Base-by-base conservation (phyloP, 2,888 invertebrate genomes). In the Drosophila parthenogenetica region DNA sequence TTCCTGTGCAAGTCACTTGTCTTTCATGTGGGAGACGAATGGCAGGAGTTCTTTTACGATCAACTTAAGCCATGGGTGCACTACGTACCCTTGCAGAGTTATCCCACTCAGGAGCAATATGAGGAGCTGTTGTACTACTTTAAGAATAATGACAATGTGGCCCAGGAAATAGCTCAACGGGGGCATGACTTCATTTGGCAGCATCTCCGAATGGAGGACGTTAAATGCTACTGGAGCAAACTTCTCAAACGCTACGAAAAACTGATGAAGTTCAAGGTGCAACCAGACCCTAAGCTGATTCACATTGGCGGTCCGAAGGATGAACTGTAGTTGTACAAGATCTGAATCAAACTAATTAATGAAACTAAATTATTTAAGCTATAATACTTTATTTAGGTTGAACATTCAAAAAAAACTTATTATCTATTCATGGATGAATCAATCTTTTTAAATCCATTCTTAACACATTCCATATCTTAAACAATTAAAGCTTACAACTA, bases 21-120 rank as follows among this genome's bases (percentile, higher is more conserved):
- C 0, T 97, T 98, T 89, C 98, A 99, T 91, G 98, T 98, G 1
- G 98, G 98, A 0, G 94, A 96, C 80, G 97, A 98, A 74, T 99
- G 98, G 98, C 93, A 95, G 40, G 99, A 99, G 93, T 99, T 99
- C 92, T 99, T 98, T 92, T 99, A 99, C 90, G 94, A 95, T 3
- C 94, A 95, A 10, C 92, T 99, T 87, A 96, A 96, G 91, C 98
- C 98, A 0, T 99, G 99, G 99, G 94, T 98, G 42, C 99, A 99
- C 92, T 99, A 98, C 91, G 94, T 99, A 75, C 99, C 99, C 0
- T 94, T 99, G 0, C 94, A 94, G 73, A 95, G 95, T 25, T 93
- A 94, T 79, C 94, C 95, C 13, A 94, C 93, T 19, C 93, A 95
- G 91, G 93, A 94, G 43, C 95, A 97, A 75, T 93, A 98, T n/a